Conservation (phyloP, 2,797 vertebrate genomes). For the Syndactyla subalaris region DNA sequence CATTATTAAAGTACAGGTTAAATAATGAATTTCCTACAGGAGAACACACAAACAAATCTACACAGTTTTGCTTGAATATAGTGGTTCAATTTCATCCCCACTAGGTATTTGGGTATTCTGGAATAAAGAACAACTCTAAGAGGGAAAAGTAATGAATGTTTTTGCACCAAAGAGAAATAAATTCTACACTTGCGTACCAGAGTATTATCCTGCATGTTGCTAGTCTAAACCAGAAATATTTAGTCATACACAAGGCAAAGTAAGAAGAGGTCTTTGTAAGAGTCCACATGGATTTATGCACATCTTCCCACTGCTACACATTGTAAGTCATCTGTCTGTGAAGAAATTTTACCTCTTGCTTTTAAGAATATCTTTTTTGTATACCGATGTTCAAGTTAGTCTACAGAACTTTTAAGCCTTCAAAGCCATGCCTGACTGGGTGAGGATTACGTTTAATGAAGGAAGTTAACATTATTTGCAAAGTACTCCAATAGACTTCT, state of each 20-base stretch:
- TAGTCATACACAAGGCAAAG: background rate
- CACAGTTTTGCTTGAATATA: background rate
- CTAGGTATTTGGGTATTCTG: background rate
- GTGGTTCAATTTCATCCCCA: background rate
- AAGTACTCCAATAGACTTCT: background rate
- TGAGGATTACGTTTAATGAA: background rate
- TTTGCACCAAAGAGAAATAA: background rate
- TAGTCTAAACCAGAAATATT: background rate
- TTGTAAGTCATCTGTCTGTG: rapidly evolving
- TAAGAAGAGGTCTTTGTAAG: background rate
- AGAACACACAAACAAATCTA: slow-evolving; percentile 5
- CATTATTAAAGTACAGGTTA: background rate
- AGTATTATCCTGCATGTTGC: background rate
- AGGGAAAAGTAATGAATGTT: background rate
- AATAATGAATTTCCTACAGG: background rate
- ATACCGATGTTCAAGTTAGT: background rate
- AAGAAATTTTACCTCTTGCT: background rate
- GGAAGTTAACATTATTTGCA: background rate
- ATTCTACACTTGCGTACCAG: background rate
- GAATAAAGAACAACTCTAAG: background rate
- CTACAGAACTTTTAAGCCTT: background rate
- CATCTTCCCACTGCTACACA: background rate
- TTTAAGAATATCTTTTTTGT: background rate
- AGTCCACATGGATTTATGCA: background rate
- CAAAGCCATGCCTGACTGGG: background rate